Conservation (phyloP, 1,140 invertebrate genomes). For the Pseudomyrmex dendroicus region DNA sequence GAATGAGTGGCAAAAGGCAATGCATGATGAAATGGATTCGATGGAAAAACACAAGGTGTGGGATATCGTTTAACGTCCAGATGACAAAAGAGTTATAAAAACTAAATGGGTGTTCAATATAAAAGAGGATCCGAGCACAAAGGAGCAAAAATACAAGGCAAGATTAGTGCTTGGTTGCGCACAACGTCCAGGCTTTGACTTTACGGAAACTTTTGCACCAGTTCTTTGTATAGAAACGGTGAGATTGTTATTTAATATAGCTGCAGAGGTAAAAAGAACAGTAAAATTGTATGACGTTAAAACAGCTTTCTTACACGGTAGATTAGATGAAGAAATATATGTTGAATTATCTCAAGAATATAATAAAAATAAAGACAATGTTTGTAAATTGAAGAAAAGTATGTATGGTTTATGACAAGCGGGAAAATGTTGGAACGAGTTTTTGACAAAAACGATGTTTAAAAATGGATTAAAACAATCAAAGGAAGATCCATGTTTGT, state of each 20-base stretch:
- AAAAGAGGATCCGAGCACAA: slow-evolving; percentile 25
- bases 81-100: slow-evolving; percentile 5
- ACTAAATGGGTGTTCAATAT: slow-evolving; percentile 26
- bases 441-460: not conserved
- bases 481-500: slow-evolving; percentile 26
- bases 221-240: not conserved
- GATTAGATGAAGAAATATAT: slow-evolving; percentile 29
- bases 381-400: slow-evolving; percentile 32
- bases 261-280: not conserved
- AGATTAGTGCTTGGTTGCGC: slow-evolving; percentile 33
- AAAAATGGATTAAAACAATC: not conserved
- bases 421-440: slow-evolving; percentile 29
- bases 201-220: slow-evolving; percentile 40
- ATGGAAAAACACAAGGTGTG: slow-evolving; percentile 29
- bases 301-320: slow-evolving; percentile 33
- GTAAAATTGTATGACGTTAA: slow-evolving; percentile 20
- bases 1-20: slow-evolving; percentile 8
- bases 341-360: slow-evolving; percentile 9
- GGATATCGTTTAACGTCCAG: not conserved
- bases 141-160: not conserved
- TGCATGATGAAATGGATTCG: slow-evolving; percentile 26
- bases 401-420: slow-evolving; percentile 38
- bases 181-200: slow-evolving; percentile 37
- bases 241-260: slow-evolving; percentile 11
- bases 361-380: not conserved